A percentile compares a stretch with the other conserved stretches of the same genome.
These are phyloP conservation scores for Drosophila carrolli DNA, from an alignment of 1,140 invertebrate species.

Conservation along the genomic window DNA sequence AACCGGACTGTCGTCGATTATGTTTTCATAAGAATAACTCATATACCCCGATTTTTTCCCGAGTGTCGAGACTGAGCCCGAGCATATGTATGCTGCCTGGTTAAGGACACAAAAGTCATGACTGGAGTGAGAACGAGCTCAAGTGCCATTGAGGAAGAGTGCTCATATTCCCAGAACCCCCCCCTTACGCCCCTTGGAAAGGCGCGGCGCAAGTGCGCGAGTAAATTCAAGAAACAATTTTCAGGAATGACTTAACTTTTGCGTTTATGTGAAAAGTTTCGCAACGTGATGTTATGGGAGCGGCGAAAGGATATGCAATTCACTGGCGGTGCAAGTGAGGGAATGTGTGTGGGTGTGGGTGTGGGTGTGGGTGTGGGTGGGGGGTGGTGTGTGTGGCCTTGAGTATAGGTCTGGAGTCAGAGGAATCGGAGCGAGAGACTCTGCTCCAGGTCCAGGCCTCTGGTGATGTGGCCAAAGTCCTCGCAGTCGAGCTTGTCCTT, in stretches of 20 bases:
- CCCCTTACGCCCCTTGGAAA: not conserved
- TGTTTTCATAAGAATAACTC: too few species aligned
- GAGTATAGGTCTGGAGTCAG: not conserved
- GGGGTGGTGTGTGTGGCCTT: not conserved
- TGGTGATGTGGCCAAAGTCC: constrained; percentile 51
- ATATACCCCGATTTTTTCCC: not conserved
- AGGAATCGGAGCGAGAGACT: constrained; percentile 52
- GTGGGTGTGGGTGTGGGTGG: not conserved
- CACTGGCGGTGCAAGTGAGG: constrained; percentile 10
- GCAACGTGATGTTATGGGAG: constrained; percentile 78
- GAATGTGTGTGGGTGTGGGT: not conserved
- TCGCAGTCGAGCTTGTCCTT: constrained; percentile 23
- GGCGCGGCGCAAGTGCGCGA: constrained; percentile 58
- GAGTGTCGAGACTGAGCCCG: constrained; percentile 1
- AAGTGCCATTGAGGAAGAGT: constrained; percentile 57
- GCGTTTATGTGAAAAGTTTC: constrained; percentile 82
- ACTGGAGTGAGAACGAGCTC: constrained; percentile 33
- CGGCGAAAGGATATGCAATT: constrained; percentile 62
- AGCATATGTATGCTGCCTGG: constrained; percentile 23
- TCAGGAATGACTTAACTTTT: constrained; percentile 83
- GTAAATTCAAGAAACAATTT: constrained; percentile 83
- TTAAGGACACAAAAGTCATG: constrained; percentile 57
- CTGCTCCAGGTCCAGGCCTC: constrained; percentile 51
- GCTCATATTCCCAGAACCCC: constrained; percentile 39
- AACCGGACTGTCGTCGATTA: too few species aligned